These are phyloP conservation scores for Catocala fraxini DNA, from an alignment of 2,888 invertebrate species.

Conservation along the genomic window DNA sequence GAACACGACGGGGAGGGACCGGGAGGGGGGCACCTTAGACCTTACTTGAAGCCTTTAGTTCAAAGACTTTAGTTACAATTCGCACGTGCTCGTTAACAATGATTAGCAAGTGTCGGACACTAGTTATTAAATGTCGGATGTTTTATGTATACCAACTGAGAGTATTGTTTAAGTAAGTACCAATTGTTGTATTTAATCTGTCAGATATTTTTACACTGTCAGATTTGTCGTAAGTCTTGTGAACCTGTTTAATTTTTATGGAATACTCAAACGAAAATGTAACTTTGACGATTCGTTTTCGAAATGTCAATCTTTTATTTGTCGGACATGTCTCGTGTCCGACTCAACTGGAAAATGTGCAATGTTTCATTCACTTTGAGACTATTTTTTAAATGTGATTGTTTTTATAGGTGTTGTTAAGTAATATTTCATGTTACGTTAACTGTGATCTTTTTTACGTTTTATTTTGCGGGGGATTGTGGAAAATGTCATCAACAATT, in stretches of 20 bases:
- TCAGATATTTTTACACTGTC: conserved; percentile 14
- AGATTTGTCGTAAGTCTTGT: conserved; percentile 9
- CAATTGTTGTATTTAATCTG: conserved; percentile 21
- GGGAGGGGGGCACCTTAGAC: conserved; percentile 35
- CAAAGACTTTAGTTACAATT: conserved; percentile 8
- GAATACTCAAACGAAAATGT: conserved; percentile 17
- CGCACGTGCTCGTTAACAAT: conserved; percentile 11
- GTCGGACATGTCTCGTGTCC: conserved; percentile 11
- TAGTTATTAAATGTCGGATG: conserved; percentile 12
- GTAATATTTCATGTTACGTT: conserved; percentile 24
- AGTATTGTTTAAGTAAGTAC: conserved; percentile 21
- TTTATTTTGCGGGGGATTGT: conserved; percentile 13
- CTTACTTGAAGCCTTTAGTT: conserved; percentile 24
- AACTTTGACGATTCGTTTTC: conserved; percentile 4
- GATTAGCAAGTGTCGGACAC: conserved; percentile 13
- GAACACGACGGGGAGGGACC: conserved; percentile 34
- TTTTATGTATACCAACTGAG: conserved; percentile 21
- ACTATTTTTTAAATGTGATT: conserved; percentile 18
- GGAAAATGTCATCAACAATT: conserved; percentile 13
- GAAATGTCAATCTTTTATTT: conserved; percentile 8
- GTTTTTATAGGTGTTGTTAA: conserved; percentile 30
- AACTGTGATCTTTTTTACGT: conserved; percentile 24
- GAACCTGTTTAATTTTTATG: conserved; percentile 13
- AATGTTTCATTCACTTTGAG: conserved; percentile 19
- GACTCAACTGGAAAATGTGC: conserved; percentile 26